Evolutionary conservation across 2,797 vertebrate species (phyloP), one percentile per base, ranked within the genome.

Genomic region (Selene dorsalis): DNA sequence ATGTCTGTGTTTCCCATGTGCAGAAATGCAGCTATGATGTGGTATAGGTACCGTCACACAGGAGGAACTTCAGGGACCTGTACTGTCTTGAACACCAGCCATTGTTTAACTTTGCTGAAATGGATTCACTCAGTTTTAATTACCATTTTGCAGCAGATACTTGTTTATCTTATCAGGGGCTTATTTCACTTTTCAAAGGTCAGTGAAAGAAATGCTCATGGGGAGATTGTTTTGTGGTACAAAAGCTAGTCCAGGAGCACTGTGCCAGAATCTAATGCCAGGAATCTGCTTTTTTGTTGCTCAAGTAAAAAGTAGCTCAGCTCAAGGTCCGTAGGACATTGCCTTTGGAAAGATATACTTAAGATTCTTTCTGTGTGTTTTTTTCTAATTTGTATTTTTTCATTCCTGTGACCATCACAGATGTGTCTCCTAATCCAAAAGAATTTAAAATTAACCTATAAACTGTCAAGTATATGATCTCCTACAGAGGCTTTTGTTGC

Each of bases 401-500:
- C 20, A 30, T 45, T 57, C 17, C 2, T 45, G 20, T 4, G 10
- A 22, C 24, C 16, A 26, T 17, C 60, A 28, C 14, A 28, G 28
- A 26, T 18, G 60, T 28, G 18, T 45, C n/a, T 39, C n/a, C 47
- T 26, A 16, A 56, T 56, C 10, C 22, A 64, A 38, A 70, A 47
- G 22, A 43, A 16, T 65, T 24, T 26, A 17, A 73, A 48, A 41
- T 59, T 2, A 0, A 56, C 18, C 4, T 4, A 43, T 56, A 30
- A 53, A 38, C 47, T 3, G 17, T 38, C 24, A 78, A 6, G 20
- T 55, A 43, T 20, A 3, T 38, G 24, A 35, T 38, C 22, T 53
- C 9, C 48, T 20, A 70, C 3, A 47, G 10, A 26, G n/a, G 57
- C 24, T 58, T 70, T 47, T 24, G 28, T 65, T 75, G 35, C 65